These are phyloP conservation scores for Aculops lycopersici DNA, from an alignment of 1,140 invertebrate species.

Conservation along the genomic window DNA sequence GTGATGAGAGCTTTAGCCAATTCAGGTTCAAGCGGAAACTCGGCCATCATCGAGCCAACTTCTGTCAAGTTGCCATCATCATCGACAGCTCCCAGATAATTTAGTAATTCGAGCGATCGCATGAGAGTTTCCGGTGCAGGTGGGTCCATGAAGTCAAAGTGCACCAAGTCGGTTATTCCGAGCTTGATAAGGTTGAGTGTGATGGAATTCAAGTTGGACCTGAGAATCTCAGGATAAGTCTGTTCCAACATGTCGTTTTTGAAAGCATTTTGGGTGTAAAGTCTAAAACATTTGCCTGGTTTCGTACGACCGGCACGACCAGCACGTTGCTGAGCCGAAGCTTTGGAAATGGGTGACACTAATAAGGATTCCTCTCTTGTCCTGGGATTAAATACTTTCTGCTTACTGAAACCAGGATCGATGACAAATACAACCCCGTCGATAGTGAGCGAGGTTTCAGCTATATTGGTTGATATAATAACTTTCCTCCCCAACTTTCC, in stretches of 20 bases:
- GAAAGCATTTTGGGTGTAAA: conserved; percentile 95
- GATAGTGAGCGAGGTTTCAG: conserved; percentile 93
- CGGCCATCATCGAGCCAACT: conserved; percentile 91
- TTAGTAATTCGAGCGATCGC: conserved; percentile 81
- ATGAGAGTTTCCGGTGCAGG: conserved; percentile 99
- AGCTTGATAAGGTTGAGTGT: conserved; percentile 93
- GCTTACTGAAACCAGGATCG: conserved; percentile 98
- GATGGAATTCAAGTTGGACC: conserved; percentile 82
- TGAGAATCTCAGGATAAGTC: conserved; percentile 90
- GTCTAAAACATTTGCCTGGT: conserved; percentile 87
- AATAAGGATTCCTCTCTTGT: conserved; percentile 86
- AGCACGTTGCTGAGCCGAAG: conserved; percentile 90
- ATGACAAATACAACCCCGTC: conserved; percentile 99
- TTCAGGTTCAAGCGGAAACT: conserved; percentile 95
- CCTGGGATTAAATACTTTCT: conserved; percentile 88
- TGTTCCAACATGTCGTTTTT: conserved; percentile 98
- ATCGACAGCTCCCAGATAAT: conserved; percentile 81
- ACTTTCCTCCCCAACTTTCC: conserved; percentile 76
- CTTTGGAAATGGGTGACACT: conserved; percentile 94
- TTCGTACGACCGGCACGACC: conserved; percentile 80
- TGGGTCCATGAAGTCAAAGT: conserved; percentile 99
- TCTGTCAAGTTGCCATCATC: conserved; percentile 83
- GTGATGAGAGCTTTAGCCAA: conserved; percentile 95
- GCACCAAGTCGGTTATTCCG: conserved; percentile 93
- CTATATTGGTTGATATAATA: conserved; percentile 95